These are phyloP conservation scores for Procavia capensis DNA, from an alignment of 2,113 vertebrate species.

Conservation along the genomic window DNA sequence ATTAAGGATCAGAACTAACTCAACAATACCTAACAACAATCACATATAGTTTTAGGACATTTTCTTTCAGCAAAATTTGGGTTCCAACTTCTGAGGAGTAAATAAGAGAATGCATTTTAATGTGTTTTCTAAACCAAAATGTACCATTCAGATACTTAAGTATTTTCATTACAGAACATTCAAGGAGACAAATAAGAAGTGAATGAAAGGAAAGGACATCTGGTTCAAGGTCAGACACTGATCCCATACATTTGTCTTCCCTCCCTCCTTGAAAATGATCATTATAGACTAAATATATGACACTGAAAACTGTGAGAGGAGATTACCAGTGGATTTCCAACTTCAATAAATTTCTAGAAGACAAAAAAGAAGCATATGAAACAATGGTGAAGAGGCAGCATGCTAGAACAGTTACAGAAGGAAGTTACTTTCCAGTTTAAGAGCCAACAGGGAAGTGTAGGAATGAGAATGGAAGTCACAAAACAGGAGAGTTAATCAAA, in stretches of 20 bases:
- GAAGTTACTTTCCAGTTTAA: neutral
- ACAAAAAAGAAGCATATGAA: neutral
- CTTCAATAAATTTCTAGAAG: conserved; percentile 14
- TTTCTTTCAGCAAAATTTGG: conserved; percentile 16
- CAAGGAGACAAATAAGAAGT: neutral
- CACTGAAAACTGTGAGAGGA: neutral
- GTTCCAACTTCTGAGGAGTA: neutral
- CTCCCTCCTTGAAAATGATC: neutral
- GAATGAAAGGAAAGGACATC: neutral
- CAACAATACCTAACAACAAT: too few species aligned
- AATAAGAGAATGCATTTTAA: neutral
- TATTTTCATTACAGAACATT: conserved; percentile 32
- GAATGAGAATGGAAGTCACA: neutral
- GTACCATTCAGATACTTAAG: neutral
- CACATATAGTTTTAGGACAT: conserved; percentile 27
- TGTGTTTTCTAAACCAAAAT: neutral
- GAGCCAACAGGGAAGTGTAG: neutral
- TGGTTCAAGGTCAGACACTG: neutral
- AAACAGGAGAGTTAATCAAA: neutral
- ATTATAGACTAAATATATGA: neutral
- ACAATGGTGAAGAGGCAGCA: conserved; percentile 1
- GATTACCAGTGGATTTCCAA: neutral
- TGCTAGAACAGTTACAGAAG: neutral
- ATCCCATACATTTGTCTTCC: neutral
- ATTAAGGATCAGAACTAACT: too few species aligned